phyloP scores from a whole-genome alignment of 2,888 invertebrate species.

The Ecliptopera silaceata region DNA sequence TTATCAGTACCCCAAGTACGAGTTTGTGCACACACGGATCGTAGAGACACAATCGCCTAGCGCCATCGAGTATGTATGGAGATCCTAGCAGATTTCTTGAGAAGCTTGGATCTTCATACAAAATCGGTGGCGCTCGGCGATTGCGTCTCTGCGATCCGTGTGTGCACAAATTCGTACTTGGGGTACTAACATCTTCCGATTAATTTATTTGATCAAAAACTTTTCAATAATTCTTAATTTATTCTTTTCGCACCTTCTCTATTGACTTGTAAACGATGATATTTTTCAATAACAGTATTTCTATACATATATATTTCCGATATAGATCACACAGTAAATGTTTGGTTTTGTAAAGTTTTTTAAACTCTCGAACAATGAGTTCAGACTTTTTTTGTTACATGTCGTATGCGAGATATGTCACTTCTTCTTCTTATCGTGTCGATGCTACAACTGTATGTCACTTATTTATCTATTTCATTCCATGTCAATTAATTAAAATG shows the following conservation, averaged over 20 bases:
- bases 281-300: neutral
- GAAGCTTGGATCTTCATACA: too few relatives aligned
- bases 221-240: constrained; percentile 11
- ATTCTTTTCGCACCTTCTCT: neutral
- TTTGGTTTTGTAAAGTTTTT: too few relatives aligned
- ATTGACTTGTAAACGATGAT: constrained; percentile 1
- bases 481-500: constrained; percentile 18
- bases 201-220: constrained; percentile 29
- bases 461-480: constrained; percentile 1
- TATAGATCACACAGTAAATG: neutral
- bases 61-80: too few relatives aligned
- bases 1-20: too few relatives aligned
- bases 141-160: too few relatives aligned
- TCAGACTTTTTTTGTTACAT: neutral
- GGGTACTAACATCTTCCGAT: constrained; percentile 21
- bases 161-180: too few relatives aligned
- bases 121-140: too few relatives aligned
- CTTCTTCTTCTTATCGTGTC: too few relatives aligned
- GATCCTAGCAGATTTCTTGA: too few relatives aligned
- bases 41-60: too few relatives aligned
- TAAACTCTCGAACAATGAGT: neutral
- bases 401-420: constrained; percentile 8
- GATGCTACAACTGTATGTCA: too few relatives aligned
- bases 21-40: too few relatives aligned
- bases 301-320: neutral